Evolutionary conservation across 2,888 invertebrate genomes (phyloP), one percentile per base, ranked within the genome.

Genomic region (Epirrhoe tristata): DNA sequence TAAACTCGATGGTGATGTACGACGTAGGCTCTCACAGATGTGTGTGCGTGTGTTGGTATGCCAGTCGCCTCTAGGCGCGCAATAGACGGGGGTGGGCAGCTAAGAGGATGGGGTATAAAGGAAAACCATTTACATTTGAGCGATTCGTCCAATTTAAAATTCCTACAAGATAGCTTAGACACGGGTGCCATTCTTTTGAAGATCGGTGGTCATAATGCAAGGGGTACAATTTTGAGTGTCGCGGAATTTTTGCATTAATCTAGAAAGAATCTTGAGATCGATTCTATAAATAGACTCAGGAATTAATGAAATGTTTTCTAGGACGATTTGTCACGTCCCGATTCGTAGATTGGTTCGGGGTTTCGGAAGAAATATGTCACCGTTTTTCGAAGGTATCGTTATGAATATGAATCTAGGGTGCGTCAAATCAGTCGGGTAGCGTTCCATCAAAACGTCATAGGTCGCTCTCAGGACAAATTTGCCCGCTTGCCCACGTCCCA

Each of bases 141-240:
- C 94, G 93, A 93, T 94, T 93, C 93, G 93, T 93, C 94, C 94
- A 94, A 94, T 94, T 93, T 94, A 94, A 94, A 94, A 94, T 93
- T 94, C 93, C 93, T 94, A 93, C 92, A 91, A 93, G 93, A 93
- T 92, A 92, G 90, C 93, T 90, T 89, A 92, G 93, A 91, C 92
- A 91, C 90, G 91, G 91, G 90, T 89, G 92, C 91, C 90, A 92
- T 93, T 93, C 92, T 93, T 92, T 91, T 91, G 92, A 92, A 88
- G 87, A 31, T 32, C 53, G 58, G 85, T 86, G 87, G 87, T 88
- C 88, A 86, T 87, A 89, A 88, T 90, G 86, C 85, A 81, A 85
- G 86, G 87, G 87, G 87, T 87, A 83, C 76, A 75, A 77, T 79
- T 79, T 79, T 72, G 73, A 79, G 76, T 79, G 73, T 81, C 76